A percentile compares a stretch with the other conserved stretches of the same genome.
Conservation (phyloP, 2,797 vertebrate genomes). For the Parambassis ranga region DNA sequence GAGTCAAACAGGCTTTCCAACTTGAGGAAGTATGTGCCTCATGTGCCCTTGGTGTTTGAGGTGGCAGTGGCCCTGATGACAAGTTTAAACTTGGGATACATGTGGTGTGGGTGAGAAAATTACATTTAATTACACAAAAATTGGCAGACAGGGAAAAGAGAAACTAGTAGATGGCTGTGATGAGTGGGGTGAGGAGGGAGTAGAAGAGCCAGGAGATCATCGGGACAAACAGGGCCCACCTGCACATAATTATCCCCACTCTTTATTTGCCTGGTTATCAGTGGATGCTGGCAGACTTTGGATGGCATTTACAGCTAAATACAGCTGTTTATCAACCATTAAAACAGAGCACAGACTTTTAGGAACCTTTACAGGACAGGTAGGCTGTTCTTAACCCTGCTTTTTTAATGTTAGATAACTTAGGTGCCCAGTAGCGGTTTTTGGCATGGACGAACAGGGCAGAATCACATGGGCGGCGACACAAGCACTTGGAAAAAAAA, state of each 20-base stretch:
- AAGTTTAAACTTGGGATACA: slow-evolving; percentile 15
- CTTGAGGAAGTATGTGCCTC: background rate
- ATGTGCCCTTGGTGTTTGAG: background rate
- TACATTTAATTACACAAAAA: slow-evolving; percentile 52
- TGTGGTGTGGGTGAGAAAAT: slow-evolving; percentile 47
- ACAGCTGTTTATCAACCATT: slow-evolving; percentile 5
- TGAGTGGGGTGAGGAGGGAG: slow-evolving; percentile 9
- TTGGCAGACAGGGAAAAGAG: slow-evolving; percentile 8
- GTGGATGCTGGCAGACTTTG: background rate
- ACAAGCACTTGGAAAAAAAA: too few species aligned
- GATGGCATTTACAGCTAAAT: slow-evolving; percentile 2
- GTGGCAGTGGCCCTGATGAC: slow-evolving; percentile 13
- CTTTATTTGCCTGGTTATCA: background rate
- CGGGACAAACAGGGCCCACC: slow-evolving; percentile 25
- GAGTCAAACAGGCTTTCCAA: background rate
- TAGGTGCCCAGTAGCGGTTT: too few species aligned
- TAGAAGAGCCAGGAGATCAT: slow-evolving; percentile 13
- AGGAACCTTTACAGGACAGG: slow-evolving; percentile 11
- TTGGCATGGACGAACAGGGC: too few species aligned
- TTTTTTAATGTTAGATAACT: too few species aligned
- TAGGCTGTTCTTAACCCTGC: background rate
- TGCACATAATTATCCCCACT: slow-evolving; percentile 29
- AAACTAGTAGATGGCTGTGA: slow-evolving; percentile 17
- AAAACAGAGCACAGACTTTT: background rate
- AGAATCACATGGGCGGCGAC: too few species aligned